phyloP scores from a whole-genome alignment of 2,797 vertebrate species.

The Propithecus deckenii region DNA sequence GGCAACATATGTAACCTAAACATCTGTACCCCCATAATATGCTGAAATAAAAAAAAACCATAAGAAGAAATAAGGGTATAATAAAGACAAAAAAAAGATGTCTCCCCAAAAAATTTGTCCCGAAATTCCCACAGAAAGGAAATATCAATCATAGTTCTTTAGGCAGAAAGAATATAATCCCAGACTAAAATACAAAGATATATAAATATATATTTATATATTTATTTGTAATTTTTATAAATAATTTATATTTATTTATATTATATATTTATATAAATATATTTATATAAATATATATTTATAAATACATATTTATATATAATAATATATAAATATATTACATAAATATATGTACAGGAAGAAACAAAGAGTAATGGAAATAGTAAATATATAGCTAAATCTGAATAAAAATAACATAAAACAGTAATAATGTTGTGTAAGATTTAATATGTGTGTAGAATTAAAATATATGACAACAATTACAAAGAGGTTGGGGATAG shows the following conservation, averaged over 20 bases:
- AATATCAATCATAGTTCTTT: neutral
- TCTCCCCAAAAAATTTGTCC: neutral
- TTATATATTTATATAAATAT: neutral
- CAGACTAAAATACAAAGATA: neutral
- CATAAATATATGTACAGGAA: neutral
- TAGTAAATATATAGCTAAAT: neutral
- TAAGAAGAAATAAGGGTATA: neutral
- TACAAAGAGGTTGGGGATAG: neutral
- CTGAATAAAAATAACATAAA: neutral
- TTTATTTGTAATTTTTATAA: no score
- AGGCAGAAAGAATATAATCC: neutral
- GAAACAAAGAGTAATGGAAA: neutral
- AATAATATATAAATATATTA: no score
- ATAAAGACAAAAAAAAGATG: neutral
- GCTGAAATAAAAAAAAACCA: no score
- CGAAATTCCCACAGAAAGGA: neutral
- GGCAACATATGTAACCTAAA: no score
- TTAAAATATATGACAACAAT: neutral
- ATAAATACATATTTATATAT: no score
- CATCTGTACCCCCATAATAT: no score
- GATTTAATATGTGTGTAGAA: neutral
- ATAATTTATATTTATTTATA: no score
- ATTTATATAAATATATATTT: no score
- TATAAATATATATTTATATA: no score
- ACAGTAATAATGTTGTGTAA: neutral